Percentiles rank a stretch among this genome's conserved stretches.
Evolutionary conservation across 2,888 invertebrate species (phyloP).

Genomic region (Bruchidius siliquastri): DNA sequence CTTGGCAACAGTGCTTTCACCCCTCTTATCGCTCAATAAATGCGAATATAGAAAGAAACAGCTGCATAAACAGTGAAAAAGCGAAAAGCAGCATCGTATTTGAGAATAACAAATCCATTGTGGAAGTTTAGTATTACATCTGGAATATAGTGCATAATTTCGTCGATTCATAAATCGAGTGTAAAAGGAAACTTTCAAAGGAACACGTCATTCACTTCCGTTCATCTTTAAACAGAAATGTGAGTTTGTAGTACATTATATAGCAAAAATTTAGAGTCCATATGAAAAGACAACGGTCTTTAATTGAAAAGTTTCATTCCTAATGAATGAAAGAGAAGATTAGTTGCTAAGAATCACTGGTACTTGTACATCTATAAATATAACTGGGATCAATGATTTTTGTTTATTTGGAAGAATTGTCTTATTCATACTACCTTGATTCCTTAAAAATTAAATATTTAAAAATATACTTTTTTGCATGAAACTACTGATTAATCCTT

Average conservation of each 20-base stretch:
- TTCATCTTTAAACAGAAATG: neutral
- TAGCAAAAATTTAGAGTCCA: neutral
- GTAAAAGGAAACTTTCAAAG: neutral
- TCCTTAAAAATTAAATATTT: too few species aligned
- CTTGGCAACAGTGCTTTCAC: neutral
- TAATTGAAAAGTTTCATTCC: too few species aligned
- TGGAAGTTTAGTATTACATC: neutral
- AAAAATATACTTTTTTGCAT: too few species aligned
- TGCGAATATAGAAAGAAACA: neutral
- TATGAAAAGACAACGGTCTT: too few species aligned
- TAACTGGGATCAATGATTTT: too few species aligned
- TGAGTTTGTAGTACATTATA: neutral
- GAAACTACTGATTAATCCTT: too few species aligned
- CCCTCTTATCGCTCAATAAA: neutral
- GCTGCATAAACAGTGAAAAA: neutral
- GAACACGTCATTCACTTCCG: neutral
- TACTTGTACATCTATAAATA: too few species aligned
- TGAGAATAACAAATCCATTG: neutral
- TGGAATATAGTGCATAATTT: neutral
- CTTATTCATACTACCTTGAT: too few species aligned
- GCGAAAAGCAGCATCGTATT: neutral
- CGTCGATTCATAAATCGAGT: neutral
- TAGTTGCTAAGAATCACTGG: too few species aligned
- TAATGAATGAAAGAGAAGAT: neutral
- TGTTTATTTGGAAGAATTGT: too few species aligned